phyloP scores from a whole-genome alignment of 2,888 invertebrate genomes.

The Drosophila tanythrix region DNA sequence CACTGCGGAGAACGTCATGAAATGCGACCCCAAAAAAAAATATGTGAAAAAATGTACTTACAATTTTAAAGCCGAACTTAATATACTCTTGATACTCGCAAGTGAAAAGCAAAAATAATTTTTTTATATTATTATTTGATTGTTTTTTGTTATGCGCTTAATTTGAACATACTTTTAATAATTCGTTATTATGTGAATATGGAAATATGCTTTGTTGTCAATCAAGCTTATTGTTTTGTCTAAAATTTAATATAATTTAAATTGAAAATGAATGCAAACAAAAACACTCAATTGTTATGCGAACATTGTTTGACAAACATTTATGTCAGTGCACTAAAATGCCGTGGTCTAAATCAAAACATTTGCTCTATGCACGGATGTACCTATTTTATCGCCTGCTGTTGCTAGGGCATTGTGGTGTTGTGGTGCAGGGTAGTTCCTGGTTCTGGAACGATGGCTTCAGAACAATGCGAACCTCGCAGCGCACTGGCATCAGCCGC shows the following conservation, averaged over 20 bases:
- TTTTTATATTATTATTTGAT: background rate
- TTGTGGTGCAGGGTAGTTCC: slow-evolving; percentile 27
- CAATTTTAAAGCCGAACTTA: background rate
- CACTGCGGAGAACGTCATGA: slow-evolving; percentile 61
- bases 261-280: background rate
- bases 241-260: background rate
- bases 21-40: slow-evolving; percentile 51
- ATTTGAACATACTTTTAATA: background rate
- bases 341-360: background rate
- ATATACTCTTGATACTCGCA: slow-evolving; percentile 19
- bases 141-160: background rate
- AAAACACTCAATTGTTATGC: background rate
- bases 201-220: background rate
- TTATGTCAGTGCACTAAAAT: slow-evolving; percentile 1
- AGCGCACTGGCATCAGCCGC: slow-evolving; percentile 37
- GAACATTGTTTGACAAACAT: background rate
- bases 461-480: slow-evolving; percentile 38
- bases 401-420: slow-evolving; percentile 20
- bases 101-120: background rate
- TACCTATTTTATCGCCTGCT: slow-evolving; percentile 40
- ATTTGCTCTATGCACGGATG: slow-evolving; percentile 6
- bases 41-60: slow-evolving; percentile 13
- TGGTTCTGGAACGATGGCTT: slow-evolving; percentile 43
- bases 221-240: too few relatives aligned
- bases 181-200: background rate